Evolutionary conservation across 2,888 invertebrate genomes (phyloP), one percentile per base, ranked within the genome.

Genomic region (Drosophila leonis): DNA sequence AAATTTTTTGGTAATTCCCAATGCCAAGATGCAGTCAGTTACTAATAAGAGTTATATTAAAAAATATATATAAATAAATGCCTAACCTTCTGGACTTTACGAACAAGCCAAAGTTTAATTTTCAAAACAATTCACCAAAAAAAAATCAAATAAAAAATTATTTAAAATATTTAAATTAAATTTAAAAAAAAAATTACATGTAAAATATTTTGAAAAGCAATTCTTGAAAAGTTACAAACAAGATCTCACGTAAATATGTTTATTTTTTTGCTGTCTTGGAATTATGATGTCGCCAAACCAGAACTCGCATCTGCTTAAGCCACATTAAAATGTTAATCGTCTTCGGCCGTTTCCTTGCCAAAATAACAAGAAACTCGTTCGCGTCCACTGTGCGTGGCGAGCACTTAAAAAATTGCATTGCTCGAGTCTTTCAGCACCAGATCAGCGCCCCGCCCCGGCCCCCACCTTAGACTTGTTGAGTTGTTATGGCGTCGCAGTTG

Each of bases 401-500:
- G 65, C 65, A 80, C 49, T 49, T 75, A 37, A 65, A 18, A 59
- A 79, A 69, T 63, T 63, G 76, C 75, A 78, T 56, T 62, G 79
- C 65, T 37, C 49, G 56, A 41, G 44, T 63, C 62, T 61, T 20
- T 39, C 59, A 20, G 31, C 49, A 13, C 31, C 49, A 31, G 49
- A 12, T 46, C 46, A 27, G 46, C 49, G 48, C 31, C 12, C 15
- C 46, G 15, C 8, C 24, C 20, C 7, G 6, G 1, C 39, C 18
- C 15, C 20, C 44, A 18, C 33, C 55, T 41, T 3, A 18, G 42
- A 65, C 31, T 49, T 37, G 64, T 69, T 70, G 48, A 70, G 60
- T 68, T 72, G 80, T 84, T 77, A 65, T 81, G 78, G 65, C 48
- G 69, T 63, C 63, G 76, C 63, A 62, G 62, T 67, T 74, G 66